Base-by-base conservation (phyloP, 2,113 vertebrate species). In the Crocuta crocuta region DNA sequence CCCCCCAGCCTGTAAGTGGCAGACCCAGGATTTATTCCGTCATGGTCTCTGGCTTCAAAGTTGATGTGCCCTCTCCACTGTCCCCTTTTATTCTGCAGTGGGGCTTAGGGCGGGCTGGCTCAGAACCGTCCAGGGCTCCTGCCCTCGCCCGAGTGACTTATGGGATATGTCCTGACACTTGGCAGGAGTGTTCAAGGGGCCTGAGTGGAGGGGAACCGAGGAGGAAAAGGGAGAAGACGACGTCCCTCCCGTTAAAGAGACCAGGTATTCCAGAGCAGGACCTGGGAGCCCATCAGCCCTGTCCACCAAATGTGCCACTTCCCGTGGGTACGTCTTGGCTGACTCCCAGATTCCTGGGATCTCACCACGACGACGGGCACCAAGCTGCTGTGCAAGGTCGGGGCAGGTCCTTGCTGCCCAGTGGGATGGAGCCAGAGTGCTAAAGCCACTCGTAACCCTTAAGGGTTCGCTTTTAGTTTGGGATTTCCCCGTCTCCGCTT, bases 381-480 rank as follows among this genome's bases (percentile, higher is more conserved):
- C 76, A 33, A 26, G 65, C n/a, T 68, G 73, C 79, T 50, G 28
- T 39, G 33, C 53, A 28, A 48, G 73, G 65, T 50, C 4, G 5
- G 10, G 70, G 33, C 78, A 61, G 45, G 65, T 35, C 23, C n/a
- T 70, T 87, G 33, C 74, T 33, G 31, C 45, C 53, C 43, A 24
- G 7, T 10, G 23, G 70, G 53, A 78, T 71, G 50, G 68, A 85
- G 61, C 43, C 66, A 55, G 4, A 26, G 61, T 71, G 61, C 66
- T 19, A 24, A 73, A 80, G 39, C 26, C 86, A 48, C 61, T 89
- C 48, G 73, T 71, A 65, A 93, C 35, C 58, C 78, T 26, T 33
- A 23, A 70, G 53, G 61, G 86, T 92, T 68, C 81, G n/a, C 81
- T 96, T 94, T 92, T 15, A 39, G 39, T 79, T 61, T 65, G 83